phyloP scores from a whole-genome alignment of 1,140 invertebrate genomes.

The Homalodisca vitripennis region DNA sequence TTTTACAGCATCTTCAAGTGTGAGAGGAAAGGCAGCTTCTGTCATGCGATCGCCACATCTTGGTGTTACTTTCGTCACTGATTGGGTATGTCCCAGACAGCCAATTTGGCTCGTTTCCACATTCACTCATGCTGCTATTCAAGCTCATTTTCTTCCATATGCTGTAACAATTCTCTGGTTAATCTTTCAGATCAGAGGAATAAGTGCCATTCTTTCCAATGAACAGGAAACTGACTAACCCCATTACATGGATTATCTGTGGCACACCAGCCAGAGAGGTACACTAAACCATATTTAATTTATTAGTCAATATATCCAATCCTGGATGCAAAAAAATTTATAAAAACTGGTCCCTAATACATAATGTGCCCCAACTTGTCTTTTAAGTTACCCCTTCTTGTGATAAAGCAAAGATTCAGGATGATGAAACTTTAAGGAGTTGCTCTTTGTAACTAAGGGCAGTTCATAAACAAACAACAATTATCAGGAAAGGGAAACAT shows the following conservation, averaged over 20 bases:
- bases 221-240: too few species aligned
- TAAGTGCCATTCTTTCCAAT: background rate
- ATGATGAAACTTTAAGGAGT: too few species aligned
- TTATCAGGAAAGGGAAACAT: too few species aligned
- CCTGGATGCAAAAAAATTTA: background rate
- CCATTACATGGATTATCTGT: too few species aligned
- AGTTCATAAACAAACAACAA: too few species aligned
- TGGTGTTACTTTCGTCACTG: conserved; percentile 96
- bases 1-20: conserved; percentile 77
- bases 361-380: too few species aligned
- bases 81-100: conserved; percentile 99
- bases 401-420: too few species aligned
- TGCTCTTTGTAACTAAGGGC: too few species aligned
- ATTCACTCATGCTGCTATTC: conserved; percentile 85
- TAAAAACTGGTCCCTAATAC: too few species aligned
- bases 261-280: background rate
- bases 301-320: background rate
- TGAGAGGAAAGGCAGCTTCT: conserved; percentile 77
- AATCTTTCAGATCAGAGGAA: background rate
- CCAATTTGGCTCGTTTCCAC: conserved; percentile 89
- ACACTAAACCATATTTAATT: background rate
- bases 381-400: too few species aligned
- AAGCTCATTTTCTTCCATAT: conserved; percentile 98
- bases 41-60: conserved; percentile 98
- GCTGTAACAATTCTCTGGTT: conserved; percentile 52